These are phyloP conservation scores for Acholoe squamosa DNA, from an alignment of 2,888 invertebrate genomes.

Conservation along the genomic window DNA sequence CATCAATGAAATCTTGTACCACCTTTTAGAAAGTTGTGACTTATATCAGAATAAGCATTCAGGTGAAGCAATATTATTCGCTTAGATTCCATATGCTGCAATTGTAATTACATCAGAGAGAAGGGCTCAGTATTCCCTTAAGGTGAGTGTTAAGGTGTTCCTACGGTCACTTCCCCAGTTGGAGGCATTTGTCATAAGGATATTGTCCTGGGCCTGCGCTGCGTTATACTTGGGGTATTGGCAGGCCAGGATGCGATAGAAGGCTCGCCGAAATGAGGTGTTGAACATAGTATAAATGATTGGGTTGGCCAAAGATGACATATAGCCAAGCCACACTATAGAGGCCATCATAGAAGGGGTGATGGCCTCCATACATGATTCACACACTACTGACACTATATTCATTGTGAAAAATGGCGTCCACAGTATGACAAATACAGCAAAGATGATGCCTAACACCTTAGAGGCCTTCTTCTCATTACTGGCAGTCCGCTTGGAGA, in stretches of 20 bases:
- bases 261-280: conserved; percentile 81
- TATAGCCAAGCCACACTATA: conserved; percentile 82
- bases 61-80: too few relatives aligned
- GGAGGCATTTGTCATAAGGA: conserved; percentile 70
- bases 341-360: conserved; percentile 78
- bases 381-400: conserved; percentile 78
- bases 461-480: conserved; percentile 82
- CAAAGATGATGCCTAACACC: conserved; percentile 83
- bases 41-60: too few relatives aligned
- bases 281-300: conserved; percentile 83
- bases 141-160: conserved; percentile 57
- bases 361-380: conserved; percentile 73
- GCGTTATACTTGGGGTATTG: conserved; percentile 70
- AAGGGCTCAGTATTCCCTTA: conserved; percentile 54
- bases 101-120: neutral
- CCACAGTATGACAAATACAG: conserved; percentile 82
- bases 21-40: too few relatives aligned
- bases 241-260: conserved; percentile 78
- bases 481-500: conserved; percentile 69
- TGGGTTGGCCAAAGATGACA: conserved; percentile 82
- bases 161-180: conserved; percentile 71
- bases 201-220: conserved; percentile 66
- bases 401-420: conserved; percentile 82
- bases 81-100: neutral
- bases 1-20: too few relatives aligned